Evolutionary conservation across 2,888 invertebrate species (phyloP), one percentile per base, ranked within the genome.

Genomic region (Euzophera pinguis): DNA sequence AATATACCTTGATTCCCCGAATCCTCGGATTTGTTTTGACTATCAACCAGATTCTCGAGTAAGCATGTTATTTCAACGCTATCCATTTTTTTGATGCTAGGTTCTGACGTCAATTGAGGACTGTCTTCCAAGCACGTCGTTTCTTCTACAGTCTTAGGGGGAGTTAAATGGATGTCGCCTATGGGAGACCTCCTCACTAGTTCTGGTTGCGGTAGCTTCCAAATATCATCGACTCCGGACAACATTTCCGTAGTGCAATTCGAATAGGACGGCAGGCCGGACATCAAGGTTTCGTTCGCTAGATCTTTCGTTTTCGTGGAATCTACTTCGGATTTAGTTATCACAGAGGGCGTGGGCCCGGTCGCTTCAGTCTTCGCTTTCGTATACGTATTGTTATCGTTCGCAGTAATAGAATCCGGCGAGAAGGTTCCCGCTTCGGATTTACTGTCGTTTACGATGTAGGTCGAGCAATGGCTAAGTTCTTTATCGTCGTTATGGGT

Each of bases 351-450:
- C 29, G 81, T 78, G 12, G 71, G 67, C 13, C 62, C 32, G 32
- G 3, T 32, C 32, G 32, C 67, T 16, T 85, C 85, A 12, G 78
- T 75, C 60, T 79, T 84, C 14, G 68, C 69, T 73, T 88, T 89
- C 55, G 88, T 89, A 55, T 86, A 89, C 10, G 89, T 89, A 57
- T 76, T 69, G 47, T 86, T 81, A 52, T 80, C 82, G 65, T 87
- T 81, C 2, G 78, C 85, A 0, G 85, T 83, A 34, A 89, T 86
- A 1, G 90, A 89, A 59, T 90, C 89, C 0, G 87, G 85, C 0
- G 88, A 82, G 65, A 88, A 88, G 0, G 81, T 81, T 17, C 84
- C 88, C 54, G 69, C 66, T 37, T 87, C 86, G 0, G 89, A 87
- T 55, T 81, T 81, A 63, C 81, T 82, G 42, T 87, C 89, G 64